Conservation (phyloP, 2,888 invertebrate species). For the Galerucella pusilla region DNA sequence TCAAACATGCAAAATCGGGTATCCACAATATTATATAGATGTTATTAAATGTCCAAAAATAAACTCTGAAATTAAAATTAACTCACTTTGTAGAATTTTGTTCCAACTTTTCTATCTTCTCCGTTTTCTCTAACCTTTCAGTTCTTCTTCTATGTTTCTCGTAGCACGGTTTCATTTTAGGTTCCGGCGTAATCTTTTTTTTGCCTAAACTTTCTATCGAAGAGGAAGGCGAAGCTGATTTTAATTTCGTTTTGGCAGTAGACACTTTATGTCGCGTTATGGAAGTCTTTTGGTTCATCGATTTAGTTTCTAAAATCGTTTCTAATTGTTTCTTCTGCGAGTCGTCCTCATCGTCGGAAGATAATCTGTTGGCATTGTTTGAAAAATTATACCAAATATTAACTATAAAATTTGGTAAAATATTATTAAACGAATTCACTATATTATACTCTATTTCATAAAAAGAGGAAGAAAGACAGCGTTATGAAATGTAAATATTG, state of each 20-base stretch:
- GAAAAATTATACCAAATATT: not conserved
- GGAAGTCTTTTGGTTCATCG: conserved; percentile 57
- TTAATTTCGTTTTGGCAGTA: conserved; percentile 53
- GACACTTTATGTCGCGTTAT: conserved; percentile 38
- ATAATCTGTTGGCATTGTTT: conserved; percentile 38
- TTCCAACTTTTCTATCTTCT: conserved; percentile 29
- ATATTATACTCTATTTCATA: no score
- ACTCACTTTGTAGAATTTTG: conserved; percentile 48
- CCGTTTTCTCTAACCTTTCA: conserved; percentile 30
- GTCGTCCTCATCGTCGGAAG: conserved; percentile 61
- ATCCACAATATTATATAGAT: not conserved
- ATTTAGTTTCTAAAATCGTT: conserved; percentile 64
- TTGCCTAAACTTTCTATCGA: conserved; percentile 61
- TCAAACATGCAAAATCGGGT: not conserved
- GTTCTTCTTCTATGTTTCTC: conserved; percentile 48
- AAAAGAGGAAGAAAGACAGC: no score
- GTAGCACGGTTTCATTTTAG: conserved; percentile 40
- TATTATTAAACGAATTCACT: no score
- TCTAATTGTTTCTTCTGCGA: conserved; percentile 55
- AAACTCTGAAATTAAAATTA: conserved; percentile 32
- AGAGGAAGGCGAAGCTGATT: conserved; percentile 62
- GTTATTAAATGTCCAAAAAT: not conserved
- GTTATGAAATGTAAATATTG: no score
- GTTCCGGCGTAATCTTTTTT: conserved; percentile 40
- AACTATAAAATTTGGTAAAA: no score